Conservation (phyloP, 1,140 invertebrate genomes). For the Piezodorus guildinii region DNA sequence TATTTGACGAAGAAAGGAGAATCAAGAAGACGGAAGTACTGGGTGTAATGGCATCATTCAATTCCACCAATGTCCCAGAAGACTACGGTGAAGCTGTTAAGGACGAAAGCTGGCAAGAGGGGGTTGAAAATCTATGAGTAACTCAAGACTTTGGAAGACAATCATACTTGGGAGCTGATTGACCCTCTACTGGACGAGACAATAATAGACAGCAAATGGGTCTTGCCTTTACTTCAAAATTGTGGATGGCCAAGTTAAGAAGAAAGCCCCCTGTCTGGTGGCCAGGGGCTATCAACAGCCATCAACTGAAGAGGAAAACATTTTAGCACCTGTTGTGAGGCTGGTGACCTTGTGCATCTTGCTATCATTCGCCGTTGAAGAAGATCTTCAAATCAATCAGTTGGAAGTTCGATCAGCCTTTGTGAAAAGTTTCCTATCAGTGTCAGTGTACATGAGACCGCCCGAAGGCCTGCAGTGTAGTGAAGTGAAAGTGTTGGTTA, state of each 20-base stretch:
- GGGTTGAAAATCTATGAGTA: not conserved
- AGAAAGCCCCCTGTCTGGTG: conserved; percentile 8
- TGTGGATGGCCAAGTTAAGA: not conserved
- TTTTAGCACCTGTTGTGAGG: conserved; percentile 2
- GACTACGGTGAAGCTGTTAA: no score
- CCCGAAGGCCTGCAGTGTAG: not conserved
- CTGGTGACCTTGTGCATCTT: not conserved
- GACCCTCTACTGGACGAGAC: not conserved
- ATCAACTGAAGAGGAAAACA: not conserved
- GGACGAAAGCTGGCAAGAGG: no score
- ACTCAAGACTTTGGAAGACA: not conserved
- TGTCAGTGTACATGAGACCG: not conserved
- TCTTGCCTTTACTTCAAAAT: conserved; percentile 1
- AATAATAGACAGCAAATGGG: not conserved
- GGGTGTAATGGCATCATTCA: no score
- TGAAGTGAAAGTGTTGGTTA: not conserved
- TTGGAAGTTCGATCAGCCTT: conserved; percentile 4
- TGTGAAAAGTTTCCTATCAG: not conserved
- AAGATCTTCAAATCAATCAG: not conserved
- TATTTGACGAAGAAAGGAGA: no score
- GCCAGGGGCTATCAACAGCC: conserved; percentile 11
- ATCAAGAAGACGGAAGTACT: no score
- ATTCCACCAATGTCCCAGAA: no score
- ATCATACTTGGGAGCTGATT: not conserved
- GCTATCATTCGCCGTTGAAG: conserved; percentile 9